Conservation (phyloP, 2,888 invertebrate genomes). For the Lacanobia wlatinum region DNA sequence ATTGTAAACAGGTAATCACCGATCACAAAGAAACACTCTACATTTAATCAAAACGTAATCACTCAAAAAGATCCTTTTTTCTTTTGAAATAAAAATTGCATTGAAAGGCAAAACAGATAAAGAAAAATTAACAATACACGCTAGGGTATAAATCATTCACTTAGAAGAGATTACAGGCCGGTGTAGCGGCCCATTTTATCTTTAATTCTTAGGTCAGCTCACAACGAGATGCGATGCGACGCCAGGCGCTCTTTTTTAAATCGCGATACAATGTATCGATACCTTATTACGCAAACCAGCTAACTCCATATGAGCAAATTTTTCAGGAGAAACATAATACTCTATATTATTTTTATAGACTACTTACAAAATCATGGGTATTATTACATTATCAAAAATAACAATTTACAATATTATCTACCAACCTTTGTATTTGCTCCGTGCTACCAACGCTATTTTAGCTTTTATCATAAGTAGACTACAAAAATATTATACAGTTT, state of each 20-base stretch:
- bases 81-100: constrained; percentile 32
- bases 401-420: no score
- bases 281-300: no score
- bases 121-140: constrained; percentile 42
- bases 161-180: constrained; percentile 49
- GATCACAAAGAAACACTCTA: constrained; percentile 19
- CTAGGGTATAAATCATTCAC: constrained; percentile 54
- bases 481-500: no score
- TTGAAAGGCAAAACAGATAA: constrained; percentile 32
- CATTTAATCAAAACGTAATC: constrained; percentile 34
- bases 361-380: no score
- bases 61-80: constrained; percentile 11
- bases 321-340: no score
- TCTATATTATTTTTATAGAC: no score
- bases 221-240: constrained; percentile 31
- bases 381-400: no score
- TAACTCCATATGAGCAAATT: no score
- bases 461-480: no score
- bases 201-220: constrained; percentile 53
- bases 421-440: no score
- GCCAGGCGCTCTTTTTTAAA: background rate
- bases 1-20: background rate
- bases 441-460: no score
- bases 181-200: constrained; percentile 51
- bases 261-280: no score